Evolutionary conservation across 2,888 invertebrate genomes (phyloP).

Genomic region (Drosophila parthenogenetica): DNA sequence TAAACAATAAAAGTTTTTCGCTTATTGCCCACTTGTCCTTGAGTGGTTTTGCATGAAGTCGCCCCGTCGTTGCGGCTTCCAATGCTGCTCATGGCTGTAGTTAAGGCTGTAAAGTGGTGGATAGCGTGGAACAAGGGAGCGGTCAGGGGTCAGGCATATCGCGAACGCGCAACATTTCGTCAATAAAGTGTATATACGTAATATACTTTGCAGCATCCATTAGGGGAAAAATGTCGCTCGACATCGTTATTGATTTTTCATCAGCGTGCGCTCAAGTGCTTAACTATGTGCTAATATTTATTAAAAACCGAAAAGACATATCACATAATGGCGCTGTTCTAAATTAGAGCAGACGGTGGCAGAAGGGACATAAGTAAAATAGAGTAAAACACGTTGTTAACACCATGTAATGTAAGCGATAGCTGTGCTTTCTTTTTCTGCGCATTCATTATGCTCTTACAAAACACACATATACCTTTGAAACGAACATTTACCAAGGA

Average conservation of each 20-base stretch:
- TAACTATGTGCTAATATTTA: constrained; percentile 81
- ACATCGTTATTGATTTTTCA: constrained; percentile 74
- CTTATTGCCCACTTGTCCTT: constrained; percentile 82
- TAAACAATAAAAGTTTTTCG: constrained; percentile 81
- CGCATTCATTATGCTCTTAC: constrained; percentile 68
- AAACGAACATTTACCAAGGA: constrained; percentile 19
- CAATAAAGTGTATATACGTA: constrained; percentile 65
- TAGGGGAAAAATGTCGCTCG: constrained; percentile 36
- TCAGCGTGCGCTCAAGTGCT: constrained; percentile 74
- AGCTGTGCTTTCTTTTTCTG: constrained; percentile 47
- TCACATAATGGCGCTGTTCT: constrained; percentile 59
- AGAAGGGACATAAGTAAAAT: neutral
- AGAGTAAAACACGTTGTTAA: constrained; percentile 61
- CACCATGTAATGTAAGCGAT: constrained; percentile 51
- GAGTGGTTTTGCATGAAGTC: constrained; percentile 78
- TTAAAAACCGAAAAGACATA: constrained; percentile 65
- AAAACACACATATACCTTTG: constrained; percentile 37
- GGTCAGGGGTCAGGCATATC: constrained; percentile 4
- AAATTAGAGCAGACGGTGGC: constrained; percentile 45
- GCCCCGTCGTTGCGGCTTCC: constrained; percentile 19
- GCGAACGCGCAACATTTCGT: constrained; percentile 62
- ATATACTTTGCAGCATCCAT: constrained; percentile 61
- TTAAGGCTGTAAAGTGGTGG: neutral
- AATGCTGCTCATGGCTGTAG: constrained; percentile 11
- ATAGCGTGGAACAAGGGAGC: neutral